A percentile compares a stretch with the other conserved stretches of the same genome.
These are phyloP conservation scores for Meiosimyza decipiens DNA, from an alignment of 2,888 invertebrate genomes.

Conservation along the genomic window DNA sequence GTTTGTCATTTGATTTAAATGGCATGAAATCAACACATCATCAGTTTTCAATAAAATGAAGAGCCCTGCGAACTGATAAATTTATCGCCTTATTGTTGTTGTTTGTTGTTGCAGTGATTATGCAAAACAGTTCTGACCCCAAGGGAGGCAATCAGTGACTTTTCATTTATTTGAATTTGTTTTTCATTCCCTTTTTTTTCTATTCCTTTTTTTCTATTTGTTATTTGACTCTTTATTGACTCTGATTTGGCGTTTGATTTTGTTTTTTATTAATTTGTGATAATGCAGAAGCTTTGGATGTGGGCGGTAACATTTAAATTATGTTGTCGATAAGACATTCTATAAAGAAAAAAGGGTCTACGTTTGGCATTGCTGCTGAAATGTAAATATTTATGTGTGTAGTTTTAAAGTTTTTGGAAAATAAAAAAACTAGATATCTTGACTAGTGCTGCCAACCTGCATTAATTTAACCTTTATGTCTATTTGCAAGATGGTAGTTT, in stretches of 20 bases:
- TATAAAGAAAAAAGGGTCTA: too few species aligned
- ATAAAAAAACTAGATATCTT: too few species aligned
- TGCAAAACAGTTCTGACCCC: conserved; percentile 31
- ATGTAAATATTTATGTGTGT: too few species aligned
- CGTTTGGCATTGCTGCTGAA: too few species aligned
- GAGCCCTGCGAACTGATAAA: conserved; percentile 43
- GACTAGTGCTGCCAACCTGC: too few species aligned
- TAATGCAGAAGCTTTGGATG: conserved; percentile 22
- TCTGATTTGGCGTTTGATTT: conserved; percentile 5
- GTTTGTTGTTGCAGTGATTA: not conserved
- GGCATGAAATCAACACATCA: conserved; percentile 40
- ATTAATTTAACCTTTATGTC: too few species aligned
- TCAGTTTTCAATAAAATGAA: conserved; percentile 25
- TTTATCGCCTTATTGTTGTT: not conserved
- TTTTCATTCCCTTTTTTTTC: not conserved
- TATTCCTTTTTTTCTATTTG: not conserved
- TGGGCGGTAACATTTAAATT: conserved; percentile 6
- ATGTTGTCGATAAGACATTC: too few species aligned
- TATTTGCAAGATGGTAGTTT: too few species aligned
- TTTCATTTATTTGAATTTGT: conserved; percentile 37
- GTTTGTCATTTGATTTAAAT: conserved; percentile 32
- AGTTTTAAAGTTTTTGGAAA: too few species aligned
- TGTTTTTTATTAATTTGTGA: conserved; percentile 15
- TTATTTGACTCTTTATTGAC: not conserved
- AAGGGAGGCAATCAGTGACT: conserved; percentile 39